Evolutionary conservation across 2,888 invertebrate species (phyloP), one percentile per base, ranked within the genome.

Genomic region (Hyppa rectilinea): DNA sequence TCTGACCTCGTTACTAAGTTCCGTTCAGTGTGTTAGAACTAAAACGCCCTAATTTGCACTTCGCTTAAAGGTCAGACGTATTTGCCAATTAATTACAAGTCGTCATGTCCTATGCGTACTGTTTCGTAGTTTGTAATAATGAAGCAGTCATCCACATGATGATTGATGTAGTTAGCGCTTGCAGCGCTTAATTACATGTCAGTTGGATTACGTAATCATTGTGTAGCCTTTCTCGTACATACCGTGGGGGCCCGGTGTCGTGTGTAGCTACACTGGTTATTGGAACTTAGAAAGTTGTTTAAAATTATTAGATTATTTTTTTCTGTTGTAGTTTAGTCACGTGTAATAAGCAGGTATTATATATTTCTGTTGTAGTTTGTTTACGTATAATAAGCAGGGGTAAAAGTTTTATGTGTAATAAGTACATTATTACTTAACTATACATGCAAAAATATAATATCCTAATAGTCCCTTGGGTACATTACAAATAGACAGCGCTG

Each of bases 1-100:
- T 43, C 12, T 61, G 38, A 68, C 61, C 82, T 59, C n/a, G 9
- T 66, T 12, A 31, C 49, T 31, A 56, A 66, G 31, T 71, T 47
- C 20, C 10, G 14, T 40, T 49, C 49, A 59, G n/a, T 63, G 52
- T 52, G 55, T 62, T 68, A 6, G 52, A 65, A 66, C 65, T 67
- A 59, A 66, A 72, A 64, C 60, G 63, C 72, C 65, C 66, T 84
- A 83, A 82, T 86, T 83, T 81, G 74, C 81, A 71, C 66, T 65
- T 84, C 70, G 52, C 82, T 78, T 84, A 80, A 86, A 89, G 91
- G 89, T 88, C 88, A 85, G 75, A 60, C 67, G 76, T 90, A 90
- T 91, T 91, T 90, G 89, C 73, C 90, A 89, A 90, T 91, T 91
- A 91, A 91, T 91, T 89, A 90, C 87, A 88, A 89, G 88, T 81